Base-by-base conservation (phyloP, 1,140 invertebrate genomes). In the Habropoda laboriosa region DNA sequence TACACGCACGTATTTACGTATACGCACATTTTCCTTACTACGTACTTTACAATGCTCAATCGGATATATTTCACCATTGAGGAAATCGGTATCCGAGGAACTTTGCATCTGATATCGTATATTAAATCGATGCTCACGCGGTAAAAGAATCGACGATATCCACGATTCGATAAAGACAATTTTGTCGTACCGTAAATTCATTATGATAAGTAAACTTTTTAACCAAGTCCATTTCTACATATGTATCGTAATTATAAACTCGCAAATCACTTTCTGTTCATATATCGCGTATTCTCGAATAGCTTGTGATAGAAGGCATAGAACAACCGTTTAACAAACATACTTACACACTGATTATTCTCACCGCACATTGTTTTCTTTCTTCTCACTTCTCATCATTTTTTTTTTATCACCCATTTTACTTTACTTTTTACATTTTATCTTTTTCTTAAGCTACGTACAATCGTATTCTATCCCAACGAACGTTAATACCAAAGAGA, bases 401-500 rank as follows among this genome's bases (percentile, higher is more conserved):
- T n/a, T n/a, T n/a, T n/a, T n/a, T n/a, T 53, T 21, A 53, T 53
- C 7, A 21, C n/a, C 49, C n/a, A 55, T 75, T 61, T 82, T 53
- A 77, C 68, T 68, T 63, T 78, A 38, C 5, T 58, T 70, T n/a
- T 63, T 40, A 61, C 30, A 53, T 0, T 67, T 64, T 86, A 53
- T 86, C 55, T 70, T 77, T 32, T 40, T n/a, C n/a, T 80, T 72
- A 82, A 77, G 57, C 80, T 79, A 66, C n/a, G n/a, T n/a, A n/a
- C 47, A 74, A 72, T 83, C 79, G 57, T 61, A 81, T 68, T 55
- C 47, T 87, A 72, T 81, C 30, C 27, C 76, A 53, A 57, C 47
- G 27, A 72, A 60, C 67, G 53, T 84, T 87, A 87, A 86, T 82
- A 76, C 80, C 83, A 87, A 81, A 89, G 72, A 32, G 57, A 77